Conservation (phyloP, 2,888 invertebrate genomes). For the Megaustenia siamemsis region DNA sequence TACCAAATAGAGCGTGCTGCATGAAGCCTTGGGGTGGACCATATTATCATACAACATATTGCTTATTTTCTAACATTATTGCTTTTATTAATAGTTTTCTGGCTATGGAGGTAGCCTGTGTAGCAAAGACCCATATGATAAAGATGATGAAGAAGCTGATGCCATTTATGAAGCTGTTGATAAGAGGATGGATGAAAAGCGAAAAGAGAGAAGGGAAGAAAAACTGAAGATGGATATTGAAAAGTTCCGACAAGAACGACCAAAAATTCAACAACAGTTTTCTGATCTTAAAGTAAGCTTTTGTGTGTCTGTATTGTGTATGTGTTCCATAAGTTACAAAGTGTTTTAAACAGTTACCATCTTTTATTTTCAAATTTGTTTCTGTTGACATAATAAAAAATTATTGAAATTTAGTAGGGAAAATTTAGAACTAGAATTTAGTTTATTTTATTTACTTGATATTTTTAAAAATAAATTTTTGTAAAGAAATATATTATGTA, state of each 20-base stretch:
- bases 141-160: conserved; percentile 99
- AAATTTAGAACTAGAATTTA: too few species aligned
- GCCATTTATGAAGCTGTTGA: conserved; percentile 99
- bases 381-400: too few species aligned
- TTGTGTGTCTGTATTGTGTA: background rate
- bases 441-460: too few species aligned
- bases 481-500: too few species aligned
- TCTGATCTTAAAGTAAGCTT: conserved; percentile 90
- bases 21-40: too few species aligned
- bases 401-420: too few species aligned
- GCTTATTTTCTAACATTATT: background rate
- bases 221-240: conserved; percentile 88
- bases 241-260: conserved; percentile 97
- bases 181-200: conserved; percentile 98
- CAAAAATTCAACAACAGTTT: conserved; percentile 99
- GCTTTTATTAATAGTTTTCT: conserved; percentile 85
- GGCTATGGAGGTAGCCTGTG: conserved; percentile 99
- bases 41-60: too few species aligned
- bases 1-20: too few species aligned
- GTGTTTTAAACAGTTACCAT: too few species aligned
- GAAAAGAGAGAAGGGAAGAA: conserved; percentile 93
- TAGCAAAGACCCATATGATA: conserved; percentile 99
- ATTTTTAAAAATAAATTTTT: too few species aligned
- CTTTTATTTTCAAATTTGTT: too few species aligned
- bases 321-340: too few species aligned